Evolutionary conservation across 2,113 vertebrate genomes (phyloP), one percentile per base, ranked within the genome.

Genomic region (Mormoops blainvillei): DNA sequence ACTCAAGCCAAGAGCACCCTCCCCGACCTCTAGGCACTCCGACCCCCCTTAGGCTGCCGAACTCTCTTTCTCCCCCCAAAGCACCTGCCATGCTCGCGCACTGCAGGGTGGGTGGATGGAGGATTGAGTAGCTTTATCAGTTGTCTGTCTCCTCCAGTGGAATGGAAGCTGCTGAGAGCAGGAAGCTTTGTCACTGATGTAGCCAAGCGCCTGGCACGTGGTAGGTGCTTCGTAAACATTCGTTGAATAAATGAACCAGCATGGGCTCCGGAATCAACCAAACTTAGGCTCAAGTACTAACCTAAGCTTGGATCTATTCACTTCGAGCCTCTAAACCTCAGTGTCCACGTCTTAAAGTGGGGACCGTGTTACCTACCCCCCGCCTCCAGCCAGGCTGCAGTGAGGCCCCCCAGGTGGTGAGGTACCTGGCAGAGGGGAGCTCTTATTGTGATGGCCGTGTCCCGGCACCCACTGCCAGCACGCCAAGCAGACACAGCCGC

Each of bases 401-500:
- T 28, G 33, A 88, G 10, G 67, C 70, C 10, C n/a, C n/a, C 36
- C 11, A 16, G 0, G 65, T 68, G 65, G 48, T 7, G 10, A 45
- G 5, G 43, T 13, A 33, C 22, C 2, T 1, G 18, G 12, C 48
- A 48, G 50, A 38, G 7, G 22, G 24, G 1, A 18, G 61, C 10
- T 48, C 52, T 31, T 7, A 19, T 43, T 19, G n/a, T 24, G 5
- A 18, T 6, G 36, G 7, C 3, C 50, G 43, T 31, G 38, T n/a
- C 3, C 36, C 45, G 13, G 9, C 18, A 19, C 45, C 16, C 18
- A 4, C 14, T 5, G 7, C 16, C 43, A 31, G 52, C 16, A 15
- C 3, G 43, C 80, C 16, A 0, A 5, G n/a, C 15, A 38, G 71
- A 38, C 12, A 58, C 0, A 3, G 65, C 50, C 61, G 22, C 7